Base-by-base conservation (phyloP, 2,797 vertebrate species). In the Protonibea diacanthus region DNA sequence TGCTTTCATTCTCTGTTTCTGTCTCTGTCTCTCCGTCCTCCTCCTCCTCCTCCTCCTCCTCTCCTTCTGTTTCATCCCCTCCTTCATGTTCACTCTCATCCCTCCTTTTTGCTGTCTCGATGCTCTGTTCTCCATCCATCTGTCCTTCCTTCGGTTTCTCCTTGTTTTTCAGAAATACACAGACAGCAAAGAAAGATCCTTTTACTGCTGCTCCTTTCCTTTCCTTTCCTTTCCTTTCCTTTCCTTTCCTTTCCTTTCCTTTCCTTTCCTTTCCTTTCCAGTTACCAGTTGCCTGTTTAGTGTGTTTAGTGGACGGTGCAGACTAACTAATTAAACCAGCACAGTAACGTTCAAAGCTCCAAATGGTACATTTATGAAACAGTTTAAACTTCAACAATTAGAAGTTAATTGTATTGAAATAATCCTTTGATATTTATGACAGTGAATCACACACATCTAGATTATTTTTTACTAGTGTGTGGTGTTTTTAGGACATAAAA, bases 1-100 rank as follows among this genome's bases (percentile, higher is more conserved):
- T 6, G 56, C 84, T 88, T 82, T 88, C 67, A 75, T 74, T 85
- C 78, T 78, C 33, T 78, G 44, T 80, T 33, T 73, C 60, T 63
- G 14, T 70, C 23, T 76, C 51, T 55, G 40, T 55, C 33, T 60
- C 40, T 21, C 5, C 25, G 29, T 56, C 55, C 18, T 66, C 57
- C 48, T 42, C 15, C 58, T 27, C 44, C 29, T 33, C 25, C 45
- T 59, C 55, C 27, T 60, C 29, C 29, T 29, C 33, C 33, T 38
- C 33, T 33, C 25, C 45, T 59, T 57, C 27, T 60, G 58, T 72
- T 38, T 81, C 58, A 42, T 60, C 25, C 15, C 7, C 20, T 33
- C 38, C 47, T 42, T 61, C 48, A 45, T 4, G 10, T 52, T 42
- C 66, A 15, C 44, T 60, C 57, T 29, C 45, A 9, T 81, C 45